Percentiles rank a stretch among this genome's conserved stretches.
phyloP scores from a whole-genome alignment of 2,113 vertebrate species.

The Calidris pygmaea region DNA sequence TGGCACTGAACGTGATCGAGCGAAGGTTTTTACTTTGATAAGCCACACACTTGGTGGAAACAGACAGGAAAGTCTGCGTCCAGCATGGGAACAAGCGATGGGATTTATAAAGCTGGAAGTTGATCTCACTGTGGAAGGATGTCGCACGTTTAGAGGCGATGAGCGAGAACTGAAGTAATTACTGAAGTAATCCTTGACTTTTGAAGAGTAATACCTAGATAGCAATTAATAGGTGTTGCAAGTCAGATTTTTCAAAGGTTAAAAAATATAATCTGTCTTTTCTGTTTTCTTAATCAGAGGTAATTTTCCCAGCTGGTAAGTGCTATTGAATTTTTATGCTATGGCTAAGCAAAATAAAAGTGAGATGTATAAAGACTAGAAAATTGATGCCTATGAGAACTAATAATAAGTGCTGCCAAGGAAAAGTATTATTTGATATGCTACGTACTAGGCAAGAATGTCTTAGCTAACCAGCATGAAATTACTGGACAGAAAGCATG shows the following conservation, averaged over 20 bases:
- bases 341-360: conserved; percentile 24
- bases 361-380: background rate
- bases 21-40: background rate
- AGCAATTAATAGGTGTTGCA: background rate
- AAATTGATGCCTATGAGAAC: background rate
- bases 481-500: background rate
- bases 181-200: conserved; percentile 4
- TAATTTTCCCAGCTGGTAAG: conserved; percentile 45
- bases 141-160: background rate
- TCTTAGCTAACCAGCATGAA: conserved; percentile 10
- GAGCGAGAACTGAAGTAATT: background rate
- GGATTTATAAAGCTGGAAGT: background rate
- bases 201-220: background rate
- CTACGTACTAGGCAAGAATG: background rate
- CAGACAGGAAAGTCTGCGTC: background rate
- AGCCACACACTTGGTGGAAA: background rate
- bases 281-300: conserved; percentile 32
- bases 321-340: conserved; percentile 28
- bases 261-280: conserved; percentile 22
- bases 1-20: background rate
- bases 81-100: background rate
- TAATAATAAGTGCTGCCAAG: background rate
- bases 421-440: conserved; percentile 22
- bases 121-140: background rate
- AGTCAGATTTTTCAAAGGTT: conserved; percentile 35